Evolutionary conservation across 2,888 invertebrate genomes (phyloP), one percentile per base, ranked within the genome.

Genomic region (Dicycla oo): DNA sequence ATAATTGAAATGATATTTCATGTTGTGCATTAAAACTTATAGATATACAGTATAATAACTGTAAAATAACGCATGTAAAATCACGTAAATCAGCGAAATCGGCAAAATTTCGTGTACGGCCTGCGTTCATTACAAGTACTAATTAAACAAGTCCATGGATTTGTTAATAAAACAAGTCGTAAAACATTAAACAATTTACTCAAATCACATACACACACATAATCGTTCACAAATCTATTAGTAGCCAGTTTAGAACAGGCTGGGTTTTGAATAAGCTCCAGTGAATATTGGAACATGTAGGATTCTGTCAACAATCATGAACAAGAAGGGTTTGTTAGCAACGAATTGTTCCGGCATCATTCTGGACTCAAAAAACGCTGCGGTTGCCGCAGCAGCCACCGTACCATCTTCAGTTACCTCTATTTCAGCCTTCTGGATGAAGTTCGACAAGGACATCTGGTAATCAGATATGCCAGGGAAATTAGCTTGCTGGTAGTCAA

Each of bases 391-490:
- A 23, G 90, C 86, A 0, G 94, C 93, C 1, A 87, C 89, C 0
- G 94, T 93, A 0, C 95, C 95, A 58, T 93, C 92, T 56, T 96
- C 95, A 0, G 89, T 94, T 0, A 95, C 94, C 40, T 94, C 93
- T 6, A 96, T 89, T 71, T 90, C 88, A 18, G 94, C 94, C 69
- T 95, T 95, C 84, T 96, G 95, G 1, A 95, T 88, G 30, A 95
- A 89, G 72, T 92, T 92, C 0, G 93, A 90, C 8, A 96, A 89
- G 54, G 85, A 89, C 15, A 94, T 60, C 26, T 85, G 76, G 53
- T 83, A 86, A 4, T 91, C 86, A 0, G 96, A 92, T 38, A 95
- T 81, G 0, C 85, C 86, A 3, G 91, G 85, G 69, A 96, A 94
- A 10, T 87, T 86, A 0, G 94, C 94, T 0, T 34, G 57, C 0